phyloP scores from a whole-genome alignment of 2,888 invertebrate genomes.

The Carpatolechia fugitivella region DNA sequence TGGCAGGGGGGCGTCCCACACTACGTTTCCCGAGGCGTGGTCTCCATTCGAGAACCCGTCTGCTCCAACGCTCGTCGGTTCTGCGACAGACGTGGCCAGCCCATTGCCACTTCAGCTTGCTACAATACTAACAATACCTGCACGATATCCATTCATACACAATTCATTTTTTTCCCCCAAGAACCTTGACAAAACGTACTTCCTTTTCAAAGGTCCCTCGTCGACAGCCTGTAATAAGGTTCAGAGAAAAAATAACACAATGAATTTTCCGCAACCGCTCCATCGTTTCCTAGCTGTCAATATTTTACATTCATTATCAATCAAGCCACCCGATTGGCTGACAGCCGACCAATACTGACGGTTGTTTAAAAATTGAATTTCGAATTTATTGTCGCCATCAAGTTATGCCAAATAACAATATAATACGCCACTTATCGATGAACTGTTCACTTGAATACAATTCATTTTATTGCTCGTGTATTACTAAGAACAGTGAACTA shows the following conservation, averaged over 20 bases:
- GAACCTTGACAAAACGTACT: too few relatives aligned
- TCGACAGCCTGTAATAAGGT: conserved; percentile 15
- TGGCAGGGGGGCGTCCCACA: too few relatives aligned
- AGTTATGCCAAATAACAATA: conserved; percentile 35
- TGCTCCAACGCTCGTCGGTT: too few relatives aligned
- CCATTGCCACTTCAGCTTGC: too few relatives aligned
- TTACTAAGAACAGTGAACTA: conserved; percentile 19
- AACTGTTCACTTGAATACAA: conserved; percentile 28
- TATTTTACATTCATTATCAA: conserved; percentile 50
- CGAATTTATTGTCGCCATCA: conserved; percentile 41
- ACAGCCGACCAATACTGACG: conserved; percentile 50
- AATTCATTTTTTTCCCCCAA: too few relatives aligned
- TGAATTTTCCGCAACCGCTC: conserved; percentile 40
- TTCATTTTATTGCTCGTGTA: conserved; percentile 25
- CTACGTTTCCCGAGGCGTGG: too few relatives aligned
- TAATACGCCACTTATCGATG: conserved; percentile 31
- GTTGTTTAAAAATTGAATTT: conserved; percentile 42
- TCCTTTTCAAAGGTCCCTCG: too few relatives aligned
- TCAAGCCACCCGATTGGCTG: conserved; percentile 56
- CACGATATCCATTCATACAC: too few relatives aligned
- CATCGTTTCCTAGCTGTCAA: conserved; percentile 39
- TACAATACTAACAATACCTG: too few relatives aligned
- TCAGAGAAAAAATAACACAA: conserved; percentile 9
- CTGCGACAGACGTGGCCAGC: too few relatives aligned
- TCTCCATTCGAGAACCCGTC: too few relatives aligned